These are phyloP conservation scores for Homarus americanus DNA, from an alignment of 1,140 invertebrate species.

Conservation along the genomic window DNA sequence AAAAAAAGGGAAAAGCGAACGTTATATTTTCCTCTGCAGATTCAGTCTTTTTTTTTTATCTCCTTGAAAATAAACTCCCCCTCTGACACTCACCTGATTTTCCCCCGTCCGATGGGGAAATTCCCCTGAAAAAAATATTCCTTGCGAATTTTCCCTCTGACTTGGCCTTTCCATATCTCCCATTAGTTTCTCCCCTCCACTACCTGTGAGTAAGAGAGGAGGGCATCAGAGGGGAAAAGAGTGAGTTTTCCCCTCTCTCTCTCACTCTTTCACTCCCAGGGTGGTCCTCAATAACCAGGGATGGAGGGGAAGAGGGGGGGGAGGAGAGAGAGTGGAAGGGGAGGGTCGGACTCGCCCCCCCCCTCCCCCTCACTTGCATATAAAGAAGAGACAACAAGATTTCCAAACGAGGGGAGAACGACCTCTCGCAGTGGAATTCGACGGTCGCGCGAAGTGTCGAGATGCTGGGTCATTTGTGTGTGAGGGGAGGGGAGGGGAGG, in stretches of 20 bases:
- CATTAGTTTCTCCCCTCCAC: conserved; percentile 54
- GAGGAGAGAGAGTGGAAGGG: not conserved
- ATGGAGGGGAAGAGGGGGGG: conserved; percentile 3
- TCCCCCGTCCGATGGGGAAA: not conserved
- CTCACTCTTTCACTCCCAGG: no score
- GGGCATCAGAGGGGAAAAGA: conserved; percentile 38
- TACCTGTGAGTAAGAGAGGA: conserved; percentile 38
- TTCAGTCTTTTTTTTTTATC: no score
- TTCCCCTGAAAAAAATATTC: not conserved
- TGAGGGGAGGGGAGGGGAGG: no score
- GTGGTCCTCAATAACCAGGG: not conserved
- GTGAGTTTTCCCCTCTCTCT: not conserved
- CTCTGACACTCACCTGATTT: not conserved
- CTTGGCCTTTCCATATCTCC: conserved; percentile 31
- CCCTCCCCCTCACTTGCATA: conserved; percentile 57
- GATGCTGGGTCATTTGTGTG: conserved; percentile 13
- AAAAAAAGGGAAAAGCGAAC: no score
- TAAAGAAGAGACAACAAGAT: conserved; percentile 67
- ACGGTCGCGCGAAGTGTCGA: conserved; percentile 12
- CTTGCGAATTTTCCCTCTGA: conserved; percentile 15
- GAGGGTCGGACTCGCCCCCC: not conserved
- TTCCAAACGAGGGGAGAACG: conserved; percentile 25
- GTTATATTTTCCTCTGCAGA: no score
- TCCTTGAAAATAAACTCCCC: no score
- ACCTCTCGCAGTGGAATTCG: not conserved